Evolutionary conservation across 1,140 invertebrate species (phyloP).

Genomic region (Dreissena rostriformis): DNA sequence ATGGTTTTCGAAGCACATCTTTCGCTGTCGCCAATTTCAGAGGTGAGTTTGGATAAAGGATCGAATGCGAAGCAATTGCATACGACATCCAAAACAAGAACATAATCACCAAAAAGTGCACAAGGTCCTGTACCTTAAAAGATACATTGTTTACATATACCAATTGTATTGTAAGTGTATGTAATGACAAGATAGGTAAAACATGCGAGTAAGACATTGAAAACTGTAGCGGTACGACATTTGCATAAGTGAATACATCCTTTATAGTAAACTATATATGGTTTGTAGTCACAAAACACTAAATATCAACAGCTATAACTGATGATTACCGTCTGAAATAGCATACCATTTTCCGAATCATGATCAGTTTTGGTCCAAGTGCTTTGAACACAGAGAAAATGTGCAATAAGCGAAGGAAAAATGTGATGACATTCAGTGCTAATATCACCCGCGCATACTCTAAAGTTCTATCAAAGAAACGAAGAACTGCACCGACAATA

Average conservation of each 20-base stretch:
- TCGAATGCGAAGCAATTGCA: constrained; percentile 9
- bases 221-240: background rate
- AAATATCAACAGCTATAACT: background rate
- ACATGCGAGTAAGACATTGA: background rate
- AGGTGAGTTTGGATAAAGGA: background rate
- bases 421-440: background rate
- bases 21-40: background rate
- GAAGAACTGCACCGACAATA: background rate
- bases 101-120: background rate
- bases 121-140: background rate
- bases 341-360: background rate
- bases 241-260: background rate
- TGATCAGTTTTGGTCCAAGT: background rate
- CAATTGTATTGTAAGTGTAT: background rate
- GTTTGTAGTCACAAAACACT: background rate
- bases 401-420: background rate
- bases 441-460: background rate
- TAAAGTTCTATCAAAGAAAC: background rate
- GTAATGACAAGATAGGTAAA: background rate
- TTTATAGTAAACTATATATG: background rate
- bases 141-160: background rate
- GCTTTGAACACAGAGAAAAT: background rate
- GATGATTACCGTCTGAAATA: background rate
- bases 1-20: background rate
- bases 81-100: background rate